Evolutionary conservation across 2,797 vertebrate species (phyloP), one percentile per base, ranked within the genome.

Genomic region (Pipistrellus nathusii): DNA sequence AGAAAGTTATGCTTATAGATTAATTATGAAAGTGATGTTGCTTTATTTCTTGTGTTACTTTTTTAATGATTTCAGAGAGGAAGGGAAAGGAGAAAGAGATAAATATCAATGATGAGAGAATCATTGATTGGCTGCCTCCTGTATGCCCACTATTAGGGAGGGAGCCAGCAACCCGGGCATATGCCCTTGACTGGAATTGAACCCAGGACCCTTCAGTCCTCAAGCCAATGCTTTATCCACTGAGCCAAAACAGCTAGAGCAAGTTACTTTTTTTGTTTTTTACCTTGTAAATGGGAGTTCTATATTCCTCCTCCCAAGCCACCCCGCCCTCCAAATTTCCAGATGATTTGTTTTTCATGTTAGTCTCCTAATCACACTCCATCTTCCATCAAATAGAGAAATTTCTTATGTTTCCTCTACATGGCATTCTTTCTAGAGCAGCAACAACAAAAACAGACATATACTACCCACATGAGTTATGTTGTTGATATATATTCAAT

Each of bases 401-500:
- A 93, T 88, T 94, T 66, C 44, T 88, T 86, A 32, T 11, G 92
- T 92, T 96, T 96, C 27, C 25, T 95, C 25, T 21, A 91, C 11
- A 3, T 13, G 57, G 44, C 30, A 69, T 6, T 5, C 30, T 88
- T 83, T 76, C 46, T 59, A 95, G 76, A 96, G 62, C 10, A 88
- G 27, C 17, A 51, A 51, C 75, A 94, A 53, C 41, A 75, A 69
- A 82, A 38, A 14, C 71, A 51, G 59, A 73, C 85, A 66, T 48
- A 78, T 41, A 71, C 12, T 96, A 80, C 32, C 23, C 73, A 75
- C 92, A 94, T 89, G 48, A 97, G 41, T 80, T 96, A 72, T 97
- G 97, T 95, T 97, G 96, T 95, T 97, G 96, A 96, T 96, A 96
- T 53, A 88, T 97, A 98, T 97, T 97, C 85, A 97, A 97, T 98